A percentile compares a stretch with the other conserved stretches of the same genome.
Evolutionary conservation across 2,113 vertebrate species (phyloP).

Genomic region (Globicephala melas): DNA sequence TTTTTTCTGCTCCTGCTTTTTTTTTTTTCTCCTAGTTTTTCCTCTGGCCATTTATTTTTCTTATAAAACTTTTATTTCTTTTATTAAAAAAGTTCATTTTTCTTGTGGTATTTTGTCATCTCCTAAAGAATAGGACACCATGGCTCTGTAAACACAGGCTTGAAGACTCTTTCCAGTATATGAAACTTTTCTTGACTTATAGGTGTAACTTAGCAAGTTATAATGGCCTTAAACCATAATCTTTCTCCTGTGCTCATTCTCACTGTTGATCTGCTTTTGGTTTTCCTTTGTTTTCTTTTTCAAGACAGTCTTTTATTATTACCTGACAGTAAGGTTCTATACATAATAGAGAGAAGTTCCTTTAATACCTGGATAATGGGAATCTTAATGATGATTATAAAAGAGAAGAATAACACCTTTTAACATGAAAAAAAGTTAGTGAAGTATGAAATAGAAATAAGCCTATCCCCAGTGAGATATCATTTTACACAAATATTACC

Average conservation of each 20-base stretch:
- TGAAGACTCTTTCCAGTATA: conserved; percentile 30
- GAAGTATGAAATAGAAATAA: not conserved
- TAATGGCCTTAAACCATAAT: not conserved
- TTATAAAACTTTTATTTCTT: not conserved
- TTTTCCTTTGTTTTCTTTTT: not conserved
- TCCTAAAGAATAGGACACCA: not conserved
- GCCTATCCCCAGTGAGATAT: not conserved
- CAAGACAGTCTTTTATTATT: conserved; percentile 15
- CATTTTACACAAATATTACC: not conserved
- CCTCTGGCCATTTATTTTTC: not conserved
- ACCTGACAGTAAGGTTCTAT: not conserved
- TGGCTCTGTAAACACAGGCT: not conserved
- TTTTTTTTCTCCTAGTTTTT: not conserved
- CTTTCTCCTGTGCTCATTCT: not conserved
- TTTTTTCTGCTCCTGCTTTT: not conserved
- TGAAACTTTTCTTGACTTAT: conserved; percentile 39
- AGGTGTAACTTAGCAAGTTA: conserved; percentile 28
- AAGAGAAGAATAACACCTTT: not conserved
- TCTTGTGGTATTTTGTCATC: not conserved
- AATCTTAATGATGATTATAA: not conserved
- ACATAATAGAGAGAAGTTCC: not conserved
- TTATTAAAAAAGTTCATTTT: not conserved
- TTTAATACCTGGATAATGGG: not conserved
- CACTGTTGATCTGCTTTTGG: not conserved
- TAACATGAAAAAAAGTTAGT: not conserved